Conservation (phyloP, 2,113 vertebrate genomes). For the Paramisgurnus dabryanus region DNA sequence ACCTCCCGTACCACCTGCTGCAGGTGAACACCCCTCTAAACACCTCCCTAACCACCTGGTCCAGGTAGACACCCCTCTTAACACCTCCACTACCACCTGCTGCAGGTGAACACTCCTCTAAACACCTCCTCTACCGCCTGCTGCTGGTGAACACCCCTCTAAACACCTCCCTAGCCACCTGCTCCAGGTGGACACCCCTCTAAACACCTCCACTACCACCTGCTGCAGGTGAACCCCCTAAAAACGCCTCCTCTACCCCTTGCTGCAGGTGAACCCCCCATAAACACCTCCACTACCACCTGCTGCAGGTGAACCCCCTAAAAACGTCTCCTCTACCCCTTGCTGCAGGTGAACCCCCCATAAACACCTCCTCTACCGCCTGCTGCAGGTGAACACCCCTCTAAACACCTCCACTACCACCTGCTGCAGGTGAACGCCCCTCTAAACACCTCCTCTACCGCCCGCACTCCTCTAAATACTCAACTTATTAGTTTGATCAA, state of each 20-base stretch:
- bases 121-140: no score
- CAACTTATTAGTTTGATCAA: no score
- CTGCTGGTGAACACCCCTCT: conserved; percentile 58
- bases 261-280: conserved; percentile 69
- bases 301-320: conserved; percentile 69
- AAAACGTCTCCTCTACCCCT: conserved; percentile 63
- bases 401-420: conserved; percentile 76
- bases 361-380: conserved; percentile 76
- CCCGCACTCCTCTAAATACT: not conserved
- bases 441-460: conserved; percentile 61
- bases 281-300: conserved; percentile 76
- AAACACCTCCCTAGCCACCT: conserved; percentile 61
- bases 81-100: no score
- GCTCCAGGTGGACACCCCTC: conserved; percentile 66
- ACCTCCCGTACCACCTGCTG: no score
- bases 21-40: no score
- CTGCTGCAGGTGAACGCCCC: conserved; percentile 70
- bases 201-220: conserved; percentile 76
- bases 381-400: conserved; percentile 70
- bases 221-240: conserved; percentile 69
- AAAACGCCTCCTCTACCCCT: conserved; percentile 68
- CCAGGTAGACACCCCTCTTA: no score
- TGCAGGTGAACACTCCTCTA: no score
- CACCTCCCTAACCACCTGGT: no score
- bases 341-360: conserved; percentile 69